A percentile compares a stretch with the other conserved stretches of the same genome.
Conservation (phyloP, 64 coral and sea anemone genomes). For the Montipora capricornis region DNA sequence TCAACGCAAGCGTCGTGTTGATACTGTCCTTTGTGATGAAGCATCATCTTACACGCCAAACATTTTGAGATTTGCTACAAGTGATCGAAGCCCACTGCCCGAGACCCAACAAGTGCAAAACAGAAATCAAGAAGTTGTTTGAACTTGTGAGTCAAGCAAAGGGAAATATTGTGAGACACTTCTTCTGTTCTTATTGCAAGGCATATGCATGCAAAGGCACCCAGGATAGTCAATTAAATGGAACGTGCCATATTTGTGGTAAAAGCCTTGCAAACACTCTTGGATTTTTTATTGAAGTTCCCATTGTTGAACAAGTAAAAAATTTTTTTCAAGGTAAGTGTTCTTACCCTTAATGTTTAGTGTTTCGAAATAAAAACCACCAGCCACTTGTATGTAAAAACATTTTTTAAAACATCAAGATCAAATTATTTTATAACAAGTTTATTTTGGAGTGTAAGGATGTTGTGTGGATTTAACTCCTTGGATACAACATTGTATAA, state of each 20-base stretch:
- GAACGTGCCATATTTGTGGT: conserved; percentile 11
- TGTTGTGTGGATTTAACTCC: too few relatives aligned
- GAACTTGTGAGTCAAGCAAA: conserved; percentile 55
- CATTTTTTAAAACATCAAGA: too few relatives aligned
- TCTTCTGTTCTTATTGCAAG: conserved; percentile 58
- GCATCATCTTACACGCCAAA: conserved; percentile 51
- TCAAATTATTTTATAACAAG: too few relatives aligned
- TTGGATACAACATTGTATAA: too few relatives aligned
- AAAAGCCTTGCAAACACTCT: conserved; percentile 8
- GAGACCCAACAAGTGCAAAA: conserved; percentile 64
- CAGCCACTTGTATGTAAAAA: too few relatives aligned
- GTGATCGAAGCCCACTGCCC: conserved; percentile 71
- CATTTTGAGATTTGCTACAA: conserved; percentile 65
- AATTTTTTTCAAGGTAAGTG: conserved; percentile 30
- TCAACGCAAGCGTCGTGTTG: conserved; percentile 35
- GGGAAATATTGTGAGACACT: conserved; percentile 56
- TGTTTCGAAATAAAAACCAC: too few relatives aligned
- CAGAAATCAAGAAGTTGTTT: conserved; percentile 52
- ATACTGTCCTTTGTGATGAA: conserved; percentile 60
- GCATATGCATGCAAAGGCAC: conserved; percentile 29
- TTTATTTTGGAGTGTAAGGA: too few relatives aligned
- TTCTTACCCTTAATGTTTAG: too few relatives aligned
- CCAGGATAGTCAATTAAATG: background rate
- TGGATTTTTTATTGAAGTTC: conserved; percentile 38
- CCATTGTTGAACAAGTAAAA: conserved; percentile 17